These are phyloP conservation scores for Malurus cyaneus DNA, from an alignment of 2,113 vertebrate species.

Conservation along the genomic window DNA sequence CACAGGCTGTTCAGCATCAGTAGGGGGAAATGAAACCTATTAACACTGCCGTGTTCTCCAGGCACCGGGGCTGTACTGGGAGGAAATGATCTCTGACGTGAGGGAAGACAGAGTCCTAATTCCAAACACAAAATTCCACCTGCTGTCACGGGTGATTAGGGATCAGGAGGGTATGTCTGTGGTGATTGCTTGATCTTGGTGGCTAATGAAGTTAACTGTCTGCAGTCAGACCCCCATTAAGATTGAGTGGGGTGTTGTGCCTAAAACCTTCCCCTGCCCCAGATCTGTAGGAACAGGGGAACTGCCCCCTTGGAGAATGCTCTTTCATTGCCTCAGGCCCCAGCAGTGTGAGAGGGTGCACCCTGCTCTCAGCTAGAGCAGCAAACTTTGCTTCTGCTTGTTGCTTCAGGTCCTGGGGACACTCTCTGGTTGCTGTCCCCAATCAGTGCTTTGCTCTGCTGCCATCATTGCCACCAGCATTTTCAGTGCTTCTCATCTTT, in stretches of 20 bases:
- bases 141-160: slow-evolving; percentile 1
- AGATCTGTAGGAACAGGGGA: background rate
- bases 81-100: background rate
- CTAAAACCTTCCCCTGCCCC: background rate
- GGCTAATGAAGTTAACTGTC: background rate
- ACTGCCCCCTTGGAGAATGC: background rate
- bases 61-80: background rate
- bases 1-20: background rate
- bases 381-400: background rate
- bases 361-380: background rate
- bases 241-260: background rate
- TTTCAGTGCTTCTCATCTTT: background rate
- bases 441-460: background rate
- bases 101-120: background rate
- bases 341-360: too few relatives aligned
- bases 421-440: background rate
- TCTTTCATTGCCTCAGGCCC: background rate
- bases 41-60: background rate
- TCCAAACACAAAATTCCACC: background rate
- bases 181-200: background rate
- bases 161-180: background rate
- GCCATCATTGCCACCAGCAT: too few relatives aligned
- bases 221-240: background rate
- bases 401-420: background rate
- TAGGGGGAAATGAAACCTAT: background rate